Evolutionary conservation across 2,797 vertebrate species (phyloP), one percentile per base, ranked within the genome.

Genomic region (Peromyscus attwateri): DNA sequence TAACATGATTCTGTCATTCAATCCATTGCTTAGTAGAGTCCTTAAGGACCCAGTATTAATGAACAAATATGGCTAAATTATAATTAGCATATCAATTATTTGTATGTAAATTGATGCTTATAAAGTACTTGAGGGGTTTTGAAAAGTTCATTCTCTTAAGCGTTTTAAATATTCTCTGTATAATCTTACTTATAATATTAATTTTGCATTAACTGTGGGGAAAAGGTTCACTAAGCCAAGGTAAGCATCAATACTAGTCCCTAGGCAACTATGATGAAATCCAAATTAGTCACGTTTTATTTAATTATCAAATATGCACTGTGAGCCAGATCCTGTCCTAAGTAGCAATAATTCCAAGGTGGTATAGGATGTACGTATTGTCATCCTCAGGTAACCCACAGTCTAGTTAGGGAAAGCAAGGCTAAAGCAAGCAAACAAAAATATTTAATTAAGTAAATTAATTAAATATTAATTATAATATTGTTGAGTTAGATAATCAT

Each of bases 91-190:
- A 96, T 97, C 77, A 94, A 43, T 93, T 96, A 71, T 87, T 92
- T 92, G 25, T 94, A 95, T 96, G 85, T 92, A 97, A 96, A 96
- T 96, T 91, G 92, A 92, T 96, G 93, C 85, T 95, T 95, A 95
- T 90, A 94, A 97, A 94, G 79, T 92, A 94, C 92, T 95, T 90
- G 88, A 92, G 88, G 66, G 94, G 27, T 83, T 96, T 93, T 91
- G 52, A 92, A 95, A 94, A 96, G 91, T 97, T 96, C 95, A 73
- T 96, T 97, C 64, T 92, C 95, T 92, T 96, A 97, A 97, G 81
- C 79, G 87, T 94, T 95, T 97, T 95, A 94, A 97, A 94, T 95
- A 96, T 92, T 96, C 82, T 97, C 80, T 40, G 75, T 94, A 92
- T 95, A 96, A 90, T 95, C 43, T 96, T 96, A 95, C 92, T 95